Evolutionary conservation across 2,797 vertebrate species (phyloP).

Genomic region (Myotis pilosus): DNA sequence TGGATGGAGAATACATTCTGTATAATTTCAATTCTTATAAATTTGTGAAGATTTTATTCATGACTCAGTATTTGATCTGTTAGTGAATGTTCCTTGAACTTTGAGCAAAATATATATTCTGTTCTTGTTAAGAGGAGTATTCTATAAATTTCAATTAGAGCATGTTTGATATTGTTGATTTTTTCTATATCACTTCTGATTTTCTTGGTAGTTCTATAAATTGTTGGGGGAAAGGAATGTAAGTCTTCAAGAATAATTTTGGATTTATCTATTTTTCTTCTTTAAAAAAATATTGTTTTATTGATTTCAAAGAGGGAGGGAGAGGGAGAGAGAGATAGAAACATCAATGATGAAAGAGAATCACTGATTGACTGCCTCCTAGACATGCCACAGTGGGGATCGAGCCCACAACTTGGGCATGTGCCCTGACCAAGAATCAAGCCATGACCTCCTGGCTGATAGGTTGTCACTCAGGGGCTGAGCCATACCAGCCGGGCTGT

Average conservation of each 20-base stretch:
- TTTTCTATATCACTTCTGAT: background rate
- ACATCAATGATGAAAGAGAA: too few species aligned
- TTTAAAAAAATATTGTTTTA: too few species aligned
- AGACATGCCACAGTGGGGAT: too few species aligned
- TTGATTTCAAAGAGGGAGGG: too few species aligned
- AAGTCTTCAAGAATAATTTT: background rate
- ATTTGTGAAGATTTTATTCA: background rate
- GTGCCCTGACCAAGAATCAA: too few species aligned
- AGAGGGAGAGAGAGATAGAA: too few species aligned
- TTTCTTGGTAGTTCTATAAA: background rate
- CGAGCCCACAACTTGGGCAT: too few species aligned
- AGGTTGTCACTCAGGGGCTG: too few species aligned
- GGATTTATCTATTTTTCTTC: background rate
- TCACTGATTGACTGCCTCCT: too few species aligned
- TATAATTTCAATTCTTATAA: background rate
- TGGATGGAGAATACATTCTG: background rate
- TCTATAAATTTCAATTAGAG: background rate
- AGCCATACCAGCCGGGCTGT: background rate
- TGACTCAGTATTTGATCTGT: background rate
- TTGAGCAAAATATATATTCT: background rate
- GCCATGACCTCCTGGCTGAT: too few species aligned
- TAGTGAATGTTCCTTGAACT: background rate
- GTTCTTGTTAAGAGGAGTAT: background rate
- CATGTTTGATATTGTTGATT: background rate
- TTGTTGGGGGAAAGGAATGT: background rate